Evolutionary conservation across 2,888 invertebrate species (phyloP).

Genomic region (Lasioglossum calceatum): DNA sequence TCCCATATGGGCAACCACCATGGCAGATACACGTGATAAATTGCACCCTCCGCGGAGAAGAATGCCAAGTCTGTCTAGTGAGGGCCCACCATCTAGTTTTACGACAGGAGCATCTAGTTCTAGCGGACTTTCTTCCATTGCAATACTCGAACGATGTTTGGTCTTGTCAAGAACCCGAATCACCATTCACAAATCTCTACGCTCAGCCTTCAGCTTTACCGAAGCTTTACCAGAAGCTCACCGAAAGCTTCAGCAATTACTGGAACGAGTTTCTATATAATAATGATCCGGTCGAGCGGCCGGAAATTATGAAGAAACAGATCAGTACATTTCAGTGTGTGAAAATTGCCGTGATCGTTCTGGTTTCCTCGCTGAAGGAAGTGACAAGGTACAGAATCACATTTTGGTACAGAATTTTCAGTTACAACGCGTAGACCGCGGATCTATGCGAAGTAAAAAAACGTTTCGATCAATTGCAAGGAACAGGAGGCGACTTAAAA

Average conservation of each 20-base stretch:
- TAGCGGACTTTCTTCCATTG: conserved; percentile 91
- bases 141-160: conserved; percentile 83
- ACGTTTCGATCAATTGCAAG: too few species aligned
- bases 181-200: conserved; percentile 81
- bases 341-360: conserved; percentile 88
- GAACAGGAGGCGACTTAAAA: too few species aligned
- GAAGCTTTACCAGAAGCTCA: conserved; percentile 88
- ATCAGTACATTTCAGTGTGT: conserved; percentile 87
- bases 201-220: conserved; percentile 86
- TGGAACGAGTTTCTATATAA: conserved; percentile 93
- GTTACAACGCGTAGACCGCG: too few species aligned
- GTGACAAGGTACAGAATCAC: conserved; percentile 84
- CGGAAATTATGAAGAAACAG: conserved; percentile 87
- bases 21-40: conserved; percentile 92
- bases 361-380: conserved; percentile 88
- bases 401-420: too few species aligned
- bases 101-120: conserved; percentile 89
- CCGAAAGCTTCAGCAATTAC: conserved; percentile 89
- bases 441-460: too few species aligned
- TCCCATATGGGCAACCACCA: conserved; percentile 90
- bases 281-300: conserved; percentile 91
- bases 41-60: conserved; percentile 81
- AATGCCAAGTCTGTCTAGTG: conserved; percentile 87
- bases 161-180: conserved; percentile 81
- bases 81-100: conserved; percentile 91